Percentiles rank a stretch among this genome's conserved stretches.
These are phyloP conservation scores for Antheraea yamamai DNA, from an alignment of 2,888 invertebrate genomes.

Conservation along the genomic window DNA sequence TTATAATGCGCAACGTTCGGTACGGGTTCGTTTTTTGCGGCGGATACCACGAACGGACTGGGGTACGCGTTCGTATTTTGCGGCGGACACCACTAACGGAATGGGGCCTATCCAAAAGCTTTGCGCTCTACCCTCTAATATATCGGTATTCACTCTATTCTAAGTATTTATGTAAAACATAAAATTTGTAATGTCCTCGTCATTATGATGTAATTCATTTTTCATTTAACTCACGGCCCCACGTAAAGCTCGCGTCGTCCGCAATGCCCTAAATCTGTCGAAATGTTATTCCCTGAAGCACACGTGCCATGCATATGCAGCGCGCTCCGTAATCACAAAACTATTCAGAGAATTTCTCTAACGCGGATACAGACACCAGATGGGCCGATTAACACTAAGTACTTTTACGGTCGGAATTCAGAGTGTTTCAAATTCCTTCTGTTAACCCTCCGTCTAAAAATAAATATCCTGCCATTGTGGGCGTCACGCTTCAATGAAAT, in stretches of 20 bases:
- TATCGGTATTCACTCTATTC: not conserved
- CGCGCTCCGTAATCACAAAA: not conserved
- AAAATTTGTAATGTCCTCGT: not conserved
- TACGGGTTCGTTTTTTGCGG: no score
- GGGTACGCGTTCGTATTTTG: no score
- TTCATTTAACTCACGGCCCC: not conserved
- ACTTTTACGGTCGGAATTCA: not conserved
- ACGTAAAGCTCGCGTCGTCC: not conserved
- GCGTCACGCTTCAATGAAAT: not conserved
- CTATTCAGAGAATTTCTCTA: slow-evolving; percentile 2
- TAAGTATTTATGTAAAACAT: not conserved
- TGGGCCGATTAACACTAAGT: not conserved
- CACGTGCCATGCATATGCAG: not conserved
- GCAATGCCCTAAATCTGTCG: not conserved
- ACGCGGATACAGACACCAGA: slow-evolving; percentile 3
- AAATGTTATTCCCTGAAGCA: not conserved
- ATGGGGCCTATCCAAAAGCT: no score
- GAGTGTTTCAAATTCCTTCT: not conserved
- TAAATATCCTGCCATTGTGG: not conserved
- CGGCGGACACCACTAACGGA: no score
- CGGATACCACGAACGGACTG: no score
- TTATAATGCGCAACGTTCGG: no score
- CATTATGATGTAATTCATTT: not conserved
- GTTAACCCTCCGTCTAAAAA: not conserved
- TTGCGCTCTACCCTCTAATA: no score